Conservation (phyloP, 2,113 vertebrate genomes). For the Otolemur garnettii region DNA sequence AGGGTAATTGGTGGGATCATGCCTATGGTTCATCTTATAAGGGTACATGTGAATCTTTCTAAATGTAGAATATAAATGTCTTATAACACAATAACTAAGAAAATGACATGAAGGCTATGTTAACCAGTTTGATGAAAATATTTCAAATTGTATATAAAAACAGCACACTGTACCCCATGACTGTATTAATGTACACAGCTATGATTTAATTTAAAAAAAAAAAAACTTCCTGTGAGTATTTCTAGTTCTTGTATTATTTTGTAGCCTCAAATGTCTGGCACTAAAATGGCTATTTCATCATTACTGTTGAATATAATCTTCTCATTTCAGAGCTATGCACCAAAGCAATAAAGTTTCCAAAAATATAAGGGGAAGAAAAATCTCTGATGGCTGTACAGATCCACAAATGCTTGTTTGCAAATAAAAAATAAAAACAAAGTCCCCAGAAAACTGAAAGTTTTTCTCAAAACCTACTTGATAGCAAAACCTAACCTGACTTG, state of each 20-base stretch:
- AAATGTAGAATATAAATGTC: too few relatives aligned
- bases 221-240: not conserved
- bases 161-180: too few relatives aligned
- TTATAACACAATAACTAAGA: too few relatives aligned
- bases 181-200: too few relatives aligned
- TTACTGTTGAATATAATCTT: conserved; percentile 19
- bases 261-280: not conserved
- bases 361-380: not conserved
- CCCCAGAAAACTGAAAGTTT: not conserved
- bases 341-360: not conserved
- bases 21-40: too few relatives aligned
- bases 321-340: conserved; percentile 29
- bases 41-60: too few relatives aligned
- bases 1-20: too few relatives aligned
- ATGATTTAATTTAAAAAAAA: not conserved
- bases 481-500: conserved; percentile 21
- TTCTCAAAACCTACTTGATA: not conserved
- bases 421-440: not conserved
- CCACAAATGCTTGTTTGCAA: not conserved
- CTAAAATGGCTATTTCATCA: not conserved
- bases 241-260: not conserved
- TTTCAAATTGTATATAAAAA: too few relatives aligned
- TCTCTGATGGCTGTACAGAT: not conserved
- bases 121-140: too few relatives aligned
- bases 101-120: too few relatives aligned